Base-by-base conservation (phyloP, 2,888 invertebrate genomes). In the Thecophora atra region DNA sequence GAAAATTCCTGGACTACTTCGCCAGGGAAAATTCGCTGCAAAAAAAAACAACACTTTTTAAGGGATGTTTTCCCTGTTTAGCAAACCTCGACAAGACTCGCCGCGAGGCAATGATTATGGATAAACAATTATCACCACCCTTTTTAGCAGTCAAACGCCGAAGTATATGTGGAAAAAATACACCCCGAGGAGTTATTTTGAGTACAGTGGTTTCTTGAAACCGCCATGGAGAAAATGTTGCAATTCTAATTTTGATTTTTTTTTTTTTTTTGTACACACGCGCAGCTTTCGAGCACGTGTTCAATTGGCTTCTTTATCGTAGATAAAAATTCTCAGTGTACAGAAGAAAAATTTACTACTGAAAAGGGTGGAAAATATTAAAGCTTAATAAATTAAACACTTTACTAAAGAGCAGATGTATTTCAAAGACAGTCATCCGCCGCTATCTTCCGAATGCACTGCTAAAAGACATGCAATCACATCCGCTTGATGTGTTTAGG, bases 221-320 rank as follows among this genome's bases (percentile, higher is more conserved):
- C 37, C 37, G 37, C 37, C 11, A 37, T 37, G 0, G 7, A 37
- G 37, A 37, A 8, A 37, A 37, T 37, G 37, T 37, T 37, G 3
- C 37, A 1, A 37, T 37, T 37, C 37, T 37, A 11, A 6, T 8
- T 37, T 37, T 37, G 2, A 37, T 37, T 1, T 11, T 8, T 1
- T 11, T 37, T 11, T 11, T 37, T 11, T 11, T 37, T 11, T 8
- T 37, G 37, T 8, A 37, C 37, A 42, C 67, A 67, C 67, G 67
- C 56, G 8, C 28, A 54, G 8, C 24, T 47, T 56, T 37, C 37
- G 7, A 52, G 54, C 67, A 56, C 67, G 67, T 56, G 67, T 52
- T 64, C 28, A 47, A 28, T 24, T 52, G 54, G n/a, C 11, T 63
- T 63, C 21, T 19, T 44, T 44, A 64, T 24, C 19, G 47, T 24